These are phyloP conservation scores for Drosophila virilis DNA, from an alignment of 1,140 invertebrate species.

Conservation along the genomic window DNA sequence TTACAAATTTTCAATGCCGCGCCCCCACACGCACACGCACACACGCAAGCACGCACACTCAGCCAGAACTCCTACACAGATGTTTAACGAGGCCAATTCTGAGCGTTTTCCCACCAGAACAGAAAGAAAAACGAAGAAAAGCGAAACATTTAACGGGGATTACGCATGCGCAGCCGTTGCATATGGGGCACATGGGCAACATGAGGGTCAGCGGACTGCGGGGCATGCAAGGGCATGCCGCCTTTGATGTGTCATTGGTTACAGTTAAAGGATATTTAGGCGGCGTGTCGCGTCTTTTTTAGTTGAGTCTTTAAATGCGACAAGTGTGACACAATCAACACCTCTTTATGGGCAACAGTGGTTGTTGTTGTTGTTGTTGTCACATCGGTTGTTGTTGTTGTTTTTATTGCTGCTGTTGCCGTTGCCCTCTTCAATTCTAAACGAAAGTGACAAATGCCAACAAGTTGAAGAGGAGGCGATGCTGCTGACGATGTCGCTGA, in stretches of 20 bases:
- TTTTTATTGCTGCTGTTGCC: slow-evolving; percentile 8
- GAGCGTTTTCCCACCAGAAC: slow-evolving; percentile 29
- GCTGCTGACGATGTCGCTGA: slow-evolving; percentile 38
- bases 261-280: slow-evolving; percentile 81
- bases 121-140: slow-evolving; percentile 26
- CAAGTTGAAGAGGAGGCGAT: slow-evolving; percentile 55
- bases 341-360: slow-evolving; percentile 54
- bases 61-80: slow-evolving; percentile 10
- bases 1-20: slow-evolving; percentile 29
- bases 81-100: slow-evolving; percentile 28
- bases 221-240: slow-evolving; percentile 16
- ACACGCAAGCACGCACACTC: slow-evolving; percentile 1
- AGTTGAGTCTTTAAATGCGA: slow-evolving; percentile 54
- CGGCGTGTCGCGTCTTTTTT: slow-evolving; percentile 57
- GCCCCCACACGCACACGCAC: slow-evolving; percentile 19
- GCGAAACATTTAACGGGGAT: slow-evolving; percentile 56
- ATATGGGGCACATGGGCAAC: neutral
- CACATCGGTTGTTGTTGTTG: neutral
- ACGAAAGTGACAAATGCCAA: slow-evolving; percentile 78
- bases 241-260: slow-evolving; percentile 79
- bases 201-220: neutral
- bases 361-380: slow-evolving; percentile 10
- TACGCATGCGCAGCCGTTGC: slow-evolving; percentile 48
- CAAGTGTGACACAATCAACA: slow-evolving; percentile 82
- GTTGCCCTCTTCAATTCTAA: slow-evolving; percentile 70